A percentile compares a stretch with the other conserved stretches of the same genome.
Evolutionary conservation across 2,113 vertebrate genomes (phyloP).

Genomic region (Prionailurus viverrinus): DNA sequence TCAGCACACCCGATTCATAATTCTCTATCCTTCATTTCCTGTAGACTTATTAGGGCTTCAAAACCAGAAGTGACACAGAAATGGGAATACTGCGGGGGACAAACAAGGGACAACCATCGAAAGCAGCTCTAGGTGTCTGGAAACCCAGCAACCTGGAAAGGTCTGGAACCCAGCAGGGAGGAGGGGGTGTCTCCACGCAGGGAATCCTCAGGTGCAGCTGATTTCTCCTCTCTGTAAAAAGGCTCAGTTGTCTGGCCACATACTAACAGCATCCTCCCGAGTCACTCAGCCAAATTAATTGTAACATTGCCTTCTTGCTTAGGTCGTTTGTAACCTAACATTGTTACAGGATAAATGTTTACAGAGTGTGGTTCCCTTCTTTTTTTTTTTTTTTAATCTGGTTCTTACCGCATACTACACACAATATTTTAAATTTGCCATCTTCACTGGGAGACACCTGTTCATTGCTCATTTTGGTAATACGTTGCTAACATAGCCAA

Average conservation of each 20-base stretch:
- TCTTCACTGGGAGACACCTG: background rate
- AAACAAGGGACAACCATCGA: background rate
- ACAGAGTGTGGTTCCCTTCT: background rate
- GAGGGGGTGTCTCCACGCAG: background rate
- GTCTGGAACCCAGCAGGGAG: background rate
- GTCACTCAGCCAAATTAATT: background rate
- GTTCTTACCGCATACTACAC: background rate
- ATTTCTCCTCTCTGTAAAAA: background rate
- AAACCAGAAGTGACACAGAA: background rate
- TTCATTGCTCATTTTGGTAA: constrained; percentile 17
- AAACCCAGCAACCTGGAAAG: background rate
- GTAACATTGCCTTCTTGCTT: background rate
- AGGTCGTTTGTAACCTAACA: background rate
- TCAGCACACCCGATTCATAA: background rate
- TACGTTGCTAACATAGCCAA: background rate
- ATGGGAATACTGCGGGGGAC: background rate
- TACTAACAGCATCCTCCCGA: background rate
- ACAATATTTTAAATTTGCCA: constrained; percentile 21
- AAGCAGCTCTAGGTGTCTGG: background rate
- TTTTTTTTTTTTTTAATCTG: background rate
- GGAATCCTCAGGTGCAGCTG: background rate
- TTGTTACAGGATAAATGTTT: background rate
- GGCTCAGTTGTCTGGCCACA: background rate
- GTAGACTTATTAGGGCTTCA: background rate
- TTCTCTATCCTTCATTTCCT: constrained; percentile 26